Evolutionary conservation across 2,888 invertebrate species (phyloP), one percentile per base, ranked within the genome.

Genomic region (Tortrix viridana): DNA sequence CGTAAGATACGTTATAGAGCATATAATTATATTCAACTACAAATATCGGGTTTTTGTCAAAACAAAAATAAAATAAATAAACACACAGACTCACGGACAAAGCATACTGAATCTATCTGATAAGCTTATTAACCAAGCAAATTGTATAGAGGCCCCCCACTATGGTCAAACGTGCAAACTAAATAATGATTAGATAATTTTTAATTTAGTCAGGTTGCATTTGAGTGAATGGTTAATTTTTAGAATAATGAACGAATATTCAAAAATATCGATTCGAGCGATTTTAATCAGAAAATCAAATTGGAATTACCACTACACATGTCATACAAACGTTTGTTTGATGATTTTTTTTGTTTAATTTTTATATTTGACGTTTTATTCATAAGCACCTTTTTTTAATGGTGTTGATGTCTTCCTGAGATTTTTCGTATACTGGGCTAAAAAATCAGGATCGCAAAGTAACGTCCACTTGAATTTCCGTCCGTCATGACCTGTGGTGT

Each of bases 171-270:
- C 32, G 32, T 32, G 32, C 14, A 14, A 18, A 12, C 18, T 16
- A n/a, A n/a, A 9, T 6, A 44, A 41, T 52, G 44, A 50, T 50
- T 26, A 56, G 44, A 37, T 18, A 22, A 38, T 46, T 12, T 62
- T 62, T 38, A 56, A 62, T 62, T 62, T 38, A 1, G 46, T 46
- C 46, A 44, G 56, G 26, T 41, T 62, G 46, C 26, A 16, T 56
- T 46, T 38, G 56, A 61, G 44, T 52, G 62, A 57, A 58, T 64
- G 58, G 49, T 44, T 37, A 38, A 48, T 38, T 58, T 60, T 48
- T 16, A 16, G 22, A 14, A 22, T n/a, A 23, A 37, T 22, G 58
- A 26, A 46, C 16, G 50, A 55, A 50, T 57, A 57, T 46, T 62
- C n/a, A 18, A 16, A 22, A 22, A 44, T 50, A 62, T 62, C 56